Evolutionary conservation across 2,113 vertebrate genomes (phyloP).

Genomic region (Callipepla squamata): DNA sequence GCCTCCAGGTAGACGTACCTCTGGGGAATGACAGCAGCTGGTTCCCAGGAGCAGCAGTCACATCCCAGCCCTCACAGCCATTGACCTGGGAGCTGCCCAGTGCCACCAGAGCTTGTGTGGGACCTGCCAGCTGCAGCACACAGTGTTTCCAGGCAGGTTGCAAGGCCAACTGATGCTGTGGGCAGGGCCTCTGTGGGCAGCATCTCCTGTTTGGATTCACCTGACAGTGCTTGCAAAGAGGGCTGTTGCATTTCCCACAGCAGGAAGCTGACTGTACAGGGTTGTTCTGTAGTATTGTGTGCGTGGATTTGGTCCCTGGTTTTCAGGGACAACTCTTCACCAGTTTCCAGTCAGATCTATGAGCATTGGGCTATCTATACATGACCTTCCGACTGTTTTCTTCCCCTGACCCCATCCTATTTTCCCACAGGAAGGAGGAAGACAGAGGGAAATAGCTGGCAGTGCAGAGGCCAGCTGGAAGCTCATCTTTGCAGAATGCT

Average conservation of each 20-base stretch:
- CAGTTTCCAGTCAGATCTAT: not conserved
- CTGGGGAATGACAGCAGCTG: fast-evolving
- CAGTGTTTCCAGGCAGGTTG: not conserved
- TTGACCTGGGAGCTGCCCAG: not conserved
- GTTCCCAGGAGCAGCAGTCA: not conserved
- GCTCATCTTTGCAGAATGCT: not conserved
- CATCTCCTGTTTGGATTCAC: not conserved
- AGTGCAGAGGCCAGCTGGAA: not conserved
- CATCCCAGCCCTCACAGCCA: not conserved
- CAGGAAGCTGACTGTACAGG: not conserved
- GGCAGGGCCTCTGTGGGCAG: fast-evolving
- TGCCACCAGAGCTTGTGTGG: not conserved
- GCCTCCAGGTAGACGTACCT: not conserved
- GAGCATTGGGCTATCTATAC: not conserved
- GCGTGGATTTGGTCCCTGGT: fast-evolving
- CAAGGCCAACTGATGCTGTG: not conserved
- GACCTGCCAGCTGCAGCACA: fast-evolving
- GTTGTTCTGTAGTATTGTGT: not conserved
- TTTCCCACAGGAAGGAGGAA: not conserved
- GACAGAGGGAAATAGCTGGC: not conserved
- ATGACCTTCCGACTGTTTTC: not conserved
- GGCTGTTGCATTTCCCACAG: not conserved
- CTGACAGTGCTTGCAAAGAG: not conserved
- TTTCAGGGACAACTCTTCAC: not conserved
- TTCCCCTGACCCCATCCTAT: not conserved